Base-by-base conservation (phyloP, 2,888 invertebrate genomes). In the Drosophila trichaetosa region DNA sequence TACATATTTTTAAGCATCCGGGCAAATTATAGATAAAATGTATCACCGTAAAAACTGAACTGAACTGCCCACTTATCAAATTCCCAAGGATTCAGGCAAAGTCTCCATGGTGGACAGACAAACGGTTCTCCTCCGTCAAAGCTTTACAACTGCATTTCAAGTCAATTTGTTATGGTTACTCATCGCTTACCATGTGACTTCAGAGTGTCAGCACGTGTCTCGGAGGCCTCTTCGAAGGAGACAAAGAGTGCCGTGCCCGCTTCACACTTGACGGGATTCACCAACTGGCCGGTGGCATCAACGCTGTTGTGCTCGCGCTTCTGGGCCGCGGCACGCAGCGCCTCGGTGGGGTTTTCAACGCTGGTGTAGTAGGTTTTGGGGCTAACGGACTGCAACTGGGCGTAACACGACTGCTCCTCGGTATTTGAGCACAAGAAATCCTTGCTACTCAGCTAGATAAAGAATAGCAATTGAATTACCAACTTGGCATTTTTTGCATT, bases 271-370 rank as follows among this genome's bases (percentile, higher is more conserved):
- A 93, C 63, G 11, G 89, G 78, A 46, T 70, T 72, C 7, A 64
- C 70, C 27, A 92, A 67, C 48, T 91, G 78, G 5, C 92, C 92
- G 8, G 62, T 73, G 16, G 78, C 73, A 56, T 89, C 80, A 36
- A 92, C 72, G 48, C 60, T 83, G 62, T 87, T 90, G 66, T 80
- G 79, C 64, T 91, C 89, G 21, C 94, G 93, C 27, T 86, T 79
- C 10, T 93, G 93, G 0, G 94, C 93, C 8, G 95, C 83, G 34
- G 94, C 92, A 76, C 94, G 94, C 42, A 96, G 83, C 0, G 94
- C 94, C 2, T 93, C 92, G 16, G 95, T 70, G 0, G 96, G 94
- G 69, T 94, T 94, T 52, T 95, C 94, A 0, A 96, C 96, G 27
- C 94, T 94, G 11, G 96, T 94, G 60, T 95, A 92, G 89, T 96